phyloP scores from a whole-genome alignment of 1,140 invertebrate genomes.

The Megalonaias nervosa region DNA sequence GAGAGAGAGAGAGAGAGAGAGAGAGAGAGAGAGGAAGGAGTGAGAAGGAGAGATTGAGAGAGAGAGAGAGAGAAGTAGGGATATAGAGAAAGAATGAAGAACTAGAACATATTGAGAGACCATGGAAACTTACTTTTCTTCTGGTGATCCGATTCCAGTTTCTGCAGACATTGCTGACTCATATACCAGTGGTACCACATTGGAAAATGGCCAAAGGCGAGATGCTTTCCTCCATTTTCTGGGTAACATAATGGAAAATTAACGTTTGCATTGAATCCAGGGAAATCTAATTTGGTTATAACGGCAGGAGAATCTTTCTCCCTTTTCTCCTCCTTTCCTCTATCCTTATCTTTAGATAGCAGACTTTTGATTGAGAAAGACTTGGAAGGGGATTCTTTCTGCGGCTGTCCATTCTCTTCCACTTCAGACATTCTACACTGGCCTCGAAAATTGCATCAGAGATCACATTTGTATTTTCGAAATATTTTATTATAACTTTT shows the following conservation, averaged over 20 bases:
- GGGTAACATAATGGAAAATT: conserved; percentile 12
- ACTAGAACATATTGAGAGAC: neutral
- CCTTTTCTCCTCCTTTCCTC: neutral
- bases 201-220: conserved; percentile 25
- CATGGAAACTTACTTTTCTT: conserved; percentile 20
- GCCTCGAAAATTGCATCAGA: too few relatives aligned
- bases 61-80: too few relatives aligned
- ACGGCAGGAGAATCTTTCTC: conserved; percentile 27
- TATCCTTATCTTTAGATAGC: conserved; percentile 8
- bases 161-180: conserved; percentile 32
- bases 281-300: conserved; percentile 27
- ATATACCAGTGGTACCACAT: conserved; percentile 38
- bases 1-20: too few relatives aligned
- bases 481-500: too few relatives aligned
- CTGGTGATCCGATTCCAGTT: conserved; percentile 17
- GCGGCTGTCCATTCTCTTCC: too few relatives aligned
- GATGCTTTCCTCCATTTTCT: conserved; percentile 3
- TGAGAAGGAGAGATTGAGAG: too few relatives aligned
- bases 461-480: too few relatives aligned
- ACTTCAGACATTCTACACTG: too few relatives aligned
- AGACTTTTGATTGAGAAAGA: conserved; percentile 39
- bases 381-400: conserved; percentile 7
- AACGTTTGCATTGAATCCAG: conserved; percentile 2
- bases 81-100: too few relatives aligned
- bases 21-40: too few relatives aligned